Evolutionary conservation across 2,113 vertebrate species (phyloP).

Genomic region (Heteronetta atricapilla): DNA sequence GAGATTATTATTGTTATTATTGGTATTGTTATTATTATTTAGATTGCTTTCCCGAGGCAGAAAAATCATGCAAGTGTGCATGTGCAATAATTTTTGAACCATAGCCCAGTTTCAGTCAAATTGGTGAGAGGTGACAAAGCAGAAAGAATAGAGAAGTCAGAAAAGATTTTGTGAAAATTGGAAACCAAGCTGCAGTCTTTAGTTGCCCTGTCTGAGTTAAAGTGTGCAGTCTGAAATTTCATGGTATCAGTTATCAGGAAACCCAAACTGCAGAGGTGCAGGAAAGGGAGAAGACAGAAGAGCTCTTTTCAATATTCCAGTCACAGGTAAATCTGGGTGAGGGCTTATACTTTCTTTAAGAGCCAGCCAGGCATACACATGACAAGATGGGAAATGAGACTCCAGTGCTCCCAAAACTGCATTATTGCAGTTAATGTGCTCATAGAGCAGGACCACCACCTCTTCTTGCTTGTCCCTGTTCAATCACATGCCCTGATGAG

Average conservation of each 20-base stretch:
- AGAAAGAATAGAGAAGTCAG: neutral
- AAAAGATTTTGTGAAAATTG: neutral
- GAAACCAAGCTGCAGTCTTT: neutral
- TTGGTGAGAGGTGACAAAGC: neutral
- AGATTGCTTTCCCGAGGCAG: neutral
- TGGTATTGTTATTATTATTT: neutral
- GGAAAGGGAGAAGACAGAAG: neutral
- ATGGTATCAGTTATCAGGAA: fast-evolving
- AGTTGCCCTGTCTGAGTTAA: neutral
- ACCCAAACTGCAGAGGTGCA: neutral
- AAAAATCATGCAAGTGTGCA: neutral
- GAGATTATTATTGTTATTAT: neutral
- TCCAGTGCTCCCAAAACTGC: neutral
- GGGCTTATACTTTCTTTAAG: neutral
- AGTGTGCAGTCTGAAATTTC: neutral
- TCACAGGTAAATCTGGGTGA: neutral
- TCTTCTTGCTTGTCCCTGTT: neutral
- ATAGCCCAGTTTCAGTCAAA: neutral
- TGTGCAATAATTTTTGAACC: neutral
- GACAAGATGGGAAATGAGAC: neutral
- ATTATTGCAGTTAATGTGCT: neutral
- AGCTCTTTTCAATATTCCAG: neutral
- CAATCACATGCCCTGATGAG: neutral
- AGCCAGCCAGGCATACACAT: neutral
- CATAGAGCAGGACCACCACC: neutral